These are phyloP conservation scores for Eleginops maclovinus DNA, from an alignment of 2,113 vertebrate genomes.

Conservation along the genomic window DNA sequence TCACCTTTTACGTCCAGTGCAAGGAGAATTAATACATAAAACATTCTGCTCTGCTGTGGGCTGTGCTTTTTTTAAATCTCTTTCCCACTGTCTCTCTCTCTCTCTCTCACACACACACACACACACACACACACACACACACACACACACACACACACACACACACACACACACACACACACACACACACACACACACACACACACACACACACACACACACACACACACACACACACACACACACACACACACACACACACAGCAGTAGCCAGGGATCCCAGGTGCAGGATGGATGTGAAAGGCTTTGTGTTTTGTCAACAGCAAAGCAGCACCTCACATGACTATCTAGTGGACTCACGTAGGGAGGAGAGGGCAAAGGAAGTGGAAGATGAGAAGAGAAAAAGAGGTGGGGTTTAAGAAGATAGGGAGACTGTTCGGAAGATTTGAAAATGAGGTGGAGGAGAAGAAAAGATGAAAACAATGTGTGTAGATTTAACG, in stretches of 20 bases:
- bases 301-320: conserved; percentile 83
- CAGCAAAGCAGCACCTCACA: conserved; percentile 80
- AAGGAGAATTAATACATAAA: conserved; percentile 4
- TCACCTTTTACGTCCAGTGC: neutral
- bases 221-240: conserved; percentile 14
- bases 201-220: neutral
- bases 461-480: neutral
- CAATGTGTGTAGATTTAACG: neutral
- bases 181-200: conserved; percentile 17
- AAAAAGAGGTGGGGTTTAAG: neutral
- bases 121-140: conserved; percentile 22
- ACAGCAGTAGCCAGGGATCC: conserved; percentile 81
- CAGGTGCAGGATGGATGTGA: conserved; percentile 90
- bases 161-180: neutral
- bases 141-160: no score
- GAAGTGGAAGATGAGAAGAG: conserved; percentile 35
- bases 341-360: conserved; percentile 69
- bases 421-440: conserved; percentile 1
- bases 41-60: neutral
- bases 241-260: conserved; percentile 48
- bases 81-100: conserved; percentile 26
- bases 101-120: conserved; percentile 39
- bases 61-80: conserved; percentile 11
- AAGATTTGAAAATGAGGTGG: neutral
- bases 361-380: conserved; percentile 26